A percentile compares a stretch with the other conserved stretches of the same genome.
Evolutionary conservation across 2,888 invertebrate genomes (phyloP).

Genomic region (Drosophila kuntzei): DNA sequence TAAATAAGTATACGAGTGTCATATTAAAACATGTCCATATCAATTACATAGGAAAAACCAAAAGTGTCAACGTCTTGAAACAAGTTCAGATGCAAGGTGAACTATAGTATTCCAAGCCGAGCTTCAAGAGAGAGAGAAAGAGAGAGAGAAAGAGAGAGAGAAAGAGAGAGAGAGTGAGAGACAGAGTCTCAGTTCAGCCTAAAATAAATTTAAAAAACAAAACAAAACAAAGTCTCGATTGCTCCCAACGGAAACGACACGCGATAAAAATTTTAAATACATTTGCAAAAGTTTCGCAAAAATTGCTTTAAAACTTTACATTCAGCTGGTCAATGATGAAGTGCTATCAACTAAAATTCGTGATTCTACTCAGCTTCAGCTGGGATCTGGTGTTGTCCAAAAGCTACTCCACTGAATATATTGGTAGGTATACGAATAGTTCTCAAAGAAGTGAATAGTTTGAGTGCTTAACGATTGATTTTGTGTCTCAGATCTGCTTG

Average conservation of each 20-base stretch:
- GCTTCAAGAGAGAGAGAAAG: conserved; percentile 12
- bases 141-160: background rate
- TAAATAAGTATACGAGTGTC: conserved; percentile 1
- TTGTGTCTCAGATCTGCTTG: conserved; percentile 75
- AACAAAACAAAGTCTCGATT: conserved; percentile 23
- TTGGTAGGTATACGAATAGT: conserved; percentile 56
- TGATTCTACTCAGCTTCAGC: background rate
- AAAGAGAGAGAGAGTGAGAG: conserved; percentile 5
- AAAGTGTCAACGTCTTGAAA: conserved; percentile 49
- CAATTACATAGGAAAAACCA: conserved; percentile 41
- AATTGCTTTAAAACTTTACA: conserved; percentile 4
- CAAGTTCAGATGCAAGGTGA: conserved; percentile 63
- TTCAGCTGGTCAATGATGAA: conserved; percentile 35
- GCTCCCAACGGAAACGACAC: conserved; percentile 61
- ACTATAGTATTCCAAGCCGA: conserved; percentile 36
- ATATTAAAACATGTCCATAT: conserved; percentile 2
- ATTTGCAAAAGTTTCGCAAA: conserved; percentile 15
- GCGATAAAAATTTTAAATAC: conserved; percentile 59
- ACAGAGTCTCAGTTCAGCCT: background rate
- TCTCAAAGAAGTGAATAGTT: background rate
- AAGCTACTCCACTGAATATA: conserved; percentile 52
- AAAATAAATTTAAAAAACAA: conserved; percentile 6
- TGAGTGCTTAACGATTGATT: conserved; percentile 6
- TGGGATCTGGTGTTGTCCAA: conserved; percentile 35
- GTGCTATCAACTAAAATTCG: conserved; percentile 28